Conservation (phyloP, 2,797 vertebrate genomes). For the Rhabdophis nuchalis region DNA sequence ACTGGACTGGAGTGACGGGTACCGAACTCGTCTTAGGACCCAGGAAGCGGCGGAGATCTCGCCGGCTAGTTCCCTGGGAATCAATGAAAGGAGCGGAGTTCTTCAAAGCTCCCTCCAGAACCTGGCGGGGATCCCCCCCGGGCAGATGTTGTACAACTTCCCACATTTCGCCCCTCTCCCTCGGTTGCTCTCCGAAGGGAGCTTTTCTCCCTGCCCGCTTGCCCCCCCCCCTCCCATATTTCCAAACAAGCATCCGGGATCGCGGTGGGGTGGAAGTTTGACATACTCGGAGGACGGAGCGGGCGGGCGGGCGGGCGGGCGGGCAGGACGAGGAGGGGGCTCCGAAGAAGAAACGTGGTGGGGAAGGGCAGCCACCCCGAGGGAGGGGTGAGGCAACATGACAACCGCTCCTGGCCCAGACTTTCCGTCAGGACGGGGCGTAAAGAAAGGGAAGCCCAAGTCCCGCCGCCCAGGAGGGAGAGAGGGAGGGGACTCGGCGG, state of each 20-base stretch:
- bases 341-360: background rate
- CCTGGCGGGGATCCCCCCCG: slow-evolving; percentile 54
- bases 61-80: slow-evolving; percentile 45
- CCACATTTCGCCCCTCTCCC: slow-evolving; percentile 16
- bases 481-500: slow-evolving; percentile 40
- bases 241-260: background rate
- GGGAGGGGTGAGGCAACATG: background rate
- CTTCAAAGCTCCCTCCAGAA: slow-evolving; percentile 59
- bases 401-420: background rate
- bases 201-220: slow-evolving; percentile 10
- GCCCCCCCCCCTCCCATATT: slow-evolving; percentile 12
- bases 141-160: slow-evolving; percentile 70
- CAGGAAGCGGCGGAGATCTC: slow-evolving; percentile 21
- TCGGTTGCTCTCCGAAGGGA: slow-evolving; percentile 31
- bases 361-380: background rate
- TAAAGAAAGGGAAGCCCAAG: slow-evolving; percentile 20
- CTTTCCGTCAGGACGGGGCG: background rate
- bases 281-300: background rate
- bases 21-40: slow-evolving; percentile 45
- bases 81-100: slow-evolving; percentile 22
- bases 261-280: background rate
- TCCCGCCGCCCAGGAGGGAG: background rate
- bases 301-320: background rate
- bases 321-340: background rate
- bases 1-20: background rate